Conservation (phyloP, 2,797 vertebrate genomes). For the Hoplostethus mediterraneus region DNA sequence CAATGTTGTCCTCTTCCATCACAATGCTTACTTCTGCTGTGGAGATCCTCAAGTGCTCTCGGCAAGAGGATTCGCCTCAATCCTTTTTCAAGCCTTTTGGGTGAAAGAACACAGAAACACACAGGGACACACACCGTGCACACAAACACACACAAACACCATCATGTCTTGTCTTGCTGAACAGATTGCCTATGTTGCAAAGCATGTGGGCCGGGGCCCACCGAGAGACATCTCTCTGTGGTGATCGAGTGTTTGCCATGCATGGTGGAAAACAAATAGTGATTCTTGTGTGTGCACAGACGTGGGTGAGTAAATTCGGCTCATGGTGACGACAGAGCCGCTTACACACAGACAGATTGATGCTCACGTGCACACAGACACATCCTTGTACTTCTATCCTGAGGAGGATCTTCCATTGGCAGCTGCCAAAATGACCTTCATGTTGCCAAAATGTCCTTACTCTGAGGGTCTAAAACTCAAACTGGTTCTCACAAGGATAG, state of each 20-base stretch:
- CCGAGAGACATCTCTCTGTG: conserved; percentile 83
- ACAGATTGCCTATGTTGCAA: conserved; percentile 85
- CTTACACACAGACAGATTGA: conserved; percentile 23
- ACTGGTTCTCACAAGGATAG: neutral
- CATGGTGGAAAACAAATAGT: conserved; percentile 57
- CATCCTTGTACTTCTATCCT: too few relatives aligned
- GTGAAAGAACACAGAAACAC: conserved; percentile 53
- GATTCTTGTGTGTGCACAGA: conserved; percentile 62
- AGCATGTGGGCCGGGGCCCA: conserved; percentile 83
- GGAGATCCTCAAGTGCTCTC: conserved; percentile 51
- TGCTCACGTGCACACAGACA: neutral
- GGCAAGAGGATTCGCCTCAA: conserved; percentile 47
- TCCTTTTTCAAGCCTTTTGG: conserved; percentile 64
- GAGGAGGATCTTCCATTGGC: too few relatives aligned
- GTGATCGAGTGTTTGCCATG: conserved; percentile 82
- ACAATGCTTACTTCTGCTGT: conserved; percentile 36
- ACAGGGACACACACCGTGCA: conserved; percentile 8
- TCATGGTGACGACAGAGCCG: conserved; percentile 33
- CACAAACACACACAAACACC: conserved; percentile 13
- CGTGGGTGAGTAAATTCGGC: conserved; percentile 43
- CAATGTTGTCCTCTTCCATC: conserved; percentile 6
- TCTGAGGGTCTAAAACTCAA: conserved; percentile 7
- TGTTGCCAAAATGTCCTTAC: neutral
- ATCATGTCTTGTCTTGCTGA: conserved; percentile 55
- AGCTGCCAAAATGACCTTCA: too few relatives aligned